phyloP scores from a whole-genome alignment of 2,888 invertebrate genomes.

The Rotaria macrura region DNA sequence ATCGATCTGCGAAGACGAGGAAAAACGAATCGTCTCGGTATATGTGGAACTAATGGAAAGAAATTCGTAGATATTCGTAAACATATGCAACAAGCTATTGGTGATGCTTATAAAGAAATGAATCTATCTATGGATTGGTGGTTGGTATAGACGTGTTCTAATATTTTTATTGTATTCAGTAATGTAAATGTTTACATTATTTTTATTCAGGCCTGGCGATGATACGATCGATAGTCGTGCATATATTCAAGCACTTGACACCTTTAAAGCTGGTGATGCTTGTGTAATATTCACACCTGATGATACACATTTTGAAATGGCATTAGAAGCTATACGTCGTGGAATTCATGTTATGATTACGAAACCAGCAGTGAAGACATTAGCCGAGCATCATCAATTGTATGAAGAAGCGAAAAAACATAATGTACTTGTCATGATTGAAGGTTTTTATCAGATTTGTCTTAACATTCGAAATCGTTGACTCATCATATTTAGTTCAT shows the following conservation, averaged over 20 bases:
- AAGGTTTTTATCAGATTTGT: background rate
- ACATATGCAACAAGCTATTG: slow-evolving; percentile 20
- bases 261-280: background rate
- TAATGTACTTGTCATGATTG: background rate
- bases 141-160: background rate
- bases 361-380: slow-evolving; percentile 16
- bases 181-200: background rate
- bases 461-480: too few relatives aligned
- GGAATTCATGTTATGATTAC: background rate
- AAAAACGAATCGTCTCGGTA: background rate
- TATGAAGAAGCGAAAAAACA: slow-evolving; percentile 13
- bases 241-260: slow-evolving; percentile 5
- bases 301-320: slow-evolving; percentile 19
- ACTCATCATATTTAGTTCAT: background rate
- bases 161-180: background rate
- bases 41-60: slow-evolving; percentile 1
- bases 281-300: slow-evolving; percentile 14
- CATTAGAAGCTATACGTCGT: slow-evolving; percentile 5
- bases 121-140: slow-evolving; percentile 8
- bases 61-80: background rate
- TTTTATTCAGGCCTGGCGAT: background rate
- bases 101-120: background rate
- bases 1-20: background rate
- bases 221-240: background rate
- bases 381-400: background rate